Base-by-base conservation (phyloP, 2,888 invertebrate species). In the Andrena camellia region DNA sequence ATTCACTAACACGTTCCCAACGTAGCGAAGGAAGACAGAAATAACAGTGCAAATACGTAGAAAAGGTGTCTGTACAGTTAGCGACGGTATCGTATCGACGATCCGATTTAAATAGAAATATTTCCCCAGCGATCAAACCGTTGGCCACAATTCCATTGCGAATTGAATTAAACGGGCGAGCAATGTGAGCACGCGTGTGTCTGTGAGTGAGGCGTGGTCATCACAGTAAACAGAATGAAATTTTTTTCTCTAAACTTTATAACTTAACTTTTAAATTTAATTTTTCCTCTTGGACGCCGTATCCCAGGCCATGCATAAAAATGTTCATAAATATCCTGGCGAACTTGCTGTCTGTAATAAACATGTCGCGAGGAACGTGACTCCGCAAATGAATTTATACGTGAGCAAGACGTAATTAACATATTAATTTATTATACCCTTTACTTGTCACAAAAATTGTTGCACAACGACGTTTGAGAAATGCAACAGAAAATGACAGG, bases 21-120 rank as follows among this genome's bases (percentile, higher is more conserved):
- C 33, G 68, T 42, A 31, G 31, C 31, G 48, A 68, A 67, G 20
- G 5, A 42, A 29, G 13, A 23, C 31, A 26, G 26, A 68, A 68
- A 68, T 67, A 67, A 59, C 73, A 2, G 13, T 2, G 26, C 33
- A n/a, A 8, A 1, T 5, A 29, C 52, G 72, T 52, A 17, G 74
- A 48, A 63, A 48, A 33, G 42, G 63, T 78, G 54, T 75, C 75
- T 63, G 20, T 26, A 33, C 7, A 59, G 68, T 50, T 63, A 64
- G 5, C 10, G 13, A 62, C 4, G 67, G 54, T 50, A 62, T 68
- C 54, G 71, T 59, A 77, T 72, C 64, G 72, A 29, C 59, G 57
- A 73, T 64, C 50, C 68, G 64, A 73, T 73, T 78, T 73, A 64
- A 78, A 81, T 64, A 68, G 42, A 78, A 81, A 73, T 64, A 73